Base-by-base conservation (phyloP, 2,113 vertebrate genomes). In the Peromyscus maniculatus region DNA sequence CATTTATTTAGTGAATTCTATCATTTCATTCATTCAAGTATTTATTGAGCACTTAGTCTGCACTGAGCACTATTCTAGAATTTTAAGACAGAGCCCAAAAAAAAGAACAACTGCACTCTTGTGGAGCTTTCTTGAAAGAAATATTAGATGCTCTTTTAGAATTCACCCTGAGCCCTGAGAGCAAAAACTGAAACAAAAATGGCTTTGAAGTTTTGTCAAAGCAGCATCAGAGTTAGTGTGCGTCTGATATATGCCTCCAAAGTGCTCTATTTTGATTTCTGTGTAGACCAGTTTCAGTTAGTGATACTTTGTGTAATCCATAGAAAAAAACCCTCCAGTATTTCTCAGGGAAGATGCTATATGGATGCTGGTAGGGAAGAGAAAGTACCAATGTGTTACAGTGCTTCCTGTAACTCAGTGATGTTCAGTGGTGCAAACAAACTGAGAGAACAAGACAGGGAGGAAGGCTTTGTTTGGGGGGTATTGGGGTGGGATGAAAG, bases 181-280 rank as follows among this genome's bases (percentile, higher is more conserved):
- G 66, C 3, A 39, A 67, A 71, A 89, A 91, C 28, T 52, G 31
- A 89, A 95, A 52, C 64, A 91, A 79, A 75, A 2, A 36, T 16
- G 66, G 55, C 6, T 71, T 33, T 84, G 15, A 93, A 94, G 80
- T 88, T 52, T 87, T 92, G 31, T 87, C 67, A 55, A 78, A 91
- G 69, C 24, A 62, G 19, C 80, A n/a, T 77, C 59, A 71, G 21
- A 66, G 55, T 72, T 74, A 33, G 26, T n/a, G 49, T 16, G 31
- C 8, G 11, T 13, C 7, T 31, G 26, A 15, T 66, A 26, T 64
- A 19, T 66, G 15, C 39, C 7, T 66, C 31, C 67, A 69, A 4
- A 55, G 28, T 22, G 17, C 17, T 57, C 59, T 19, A 39, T 28
- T 87, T 75, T 55, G 46, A 62, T n/a, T 33, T 59, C 64, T 62